Evolutionary conservation across 2,888 invertebrate species (phyloP).

Genomic region (Callosobruchus maculatus): DNA sequence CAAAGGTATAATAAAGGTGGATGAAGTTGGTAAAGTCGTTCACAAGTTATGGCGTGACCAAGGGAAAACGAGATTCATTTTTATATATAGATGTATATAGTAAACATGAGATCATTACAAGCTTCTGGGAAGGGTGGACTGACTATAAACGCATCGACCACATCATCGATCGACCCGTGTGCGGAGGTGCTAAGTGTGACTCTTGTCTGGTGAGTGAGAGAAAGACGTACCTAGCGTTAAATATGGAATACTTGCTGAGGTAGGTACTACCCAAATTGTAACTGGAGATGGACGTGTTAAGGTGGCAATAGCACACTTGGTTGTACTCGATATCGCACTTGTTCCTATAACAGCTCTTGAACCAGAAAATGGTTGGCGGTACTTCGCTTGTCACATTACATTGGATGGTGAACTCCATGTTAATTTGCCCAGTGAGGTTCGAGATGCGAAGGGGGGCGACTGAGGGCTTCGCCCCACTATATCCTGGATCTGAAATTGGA

Average conservation of each 20-base stretch:
- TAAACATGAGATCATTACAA: too few species aligned
- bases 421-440: slow-evolving; percentile 34
- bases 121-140: too few species aligned
- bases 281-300: slow-evolving; percentile 27
- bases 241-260: slow-evolving; percentile 42
- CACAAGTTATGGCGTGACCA: too few species aligned
- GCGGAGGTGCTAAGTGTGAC: too few species aligned
- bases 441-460: slow-evolving; percentile 36
- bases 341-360: slow-evolving; percentile 38
- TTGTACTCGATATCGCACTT: slow-evolving; percentile 38
- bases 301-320: slow-evolving; percentile 36
- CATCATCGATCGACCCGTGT: too few species aligned
- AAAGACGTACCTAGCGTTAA: slow-evolving; percentile 29
- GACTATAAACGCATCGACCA: too few species aligned
- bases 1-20: too few species aligned
- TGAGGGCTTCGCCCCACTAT: slow-evolving; percentile 33
- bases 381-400: slow-evolving; percentile 42
- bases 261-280: slow-evolving; percentile 36
- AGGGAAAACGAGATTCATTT: too few species aligned
- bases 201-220: too few species aligned
- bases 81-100: too few species aligned
- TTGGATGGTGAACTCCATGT: slow-evolving; percentile 40
- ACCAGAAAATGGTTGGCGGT: slow-evolving; percentile 42
- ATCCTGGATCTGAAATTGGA: slow-evolving; percentile 30
- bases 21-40: too few species aligned